Evolutionary conservation across 2,888 invertebrate species (phyloP).

Genomic region (Fissipunctia ypsillon): DNA sequence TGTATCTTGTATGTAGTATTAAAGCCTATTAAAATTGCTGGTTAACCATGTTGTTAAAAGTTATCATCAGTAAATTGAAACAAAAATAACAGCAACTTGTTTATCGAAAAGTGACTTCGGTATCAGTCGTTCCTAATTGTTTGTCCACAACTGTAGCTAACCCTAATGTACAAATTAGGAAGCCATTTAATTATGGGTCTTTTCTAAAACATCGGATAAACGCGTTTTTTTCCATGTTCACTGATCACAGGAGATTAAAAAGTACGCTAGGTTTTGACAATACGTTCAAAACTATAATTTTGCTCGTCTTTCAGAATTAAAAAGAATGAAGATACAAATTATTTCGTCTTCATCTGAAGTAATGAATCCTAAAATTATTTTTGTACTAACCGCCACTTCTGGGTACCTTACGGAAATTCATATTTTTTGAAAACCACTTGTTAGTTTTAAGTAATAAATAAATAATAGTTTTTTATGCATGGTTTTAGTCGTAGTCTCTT

Average conservation of each 20-base stretch:
- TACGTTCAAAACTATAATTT: not conserved
- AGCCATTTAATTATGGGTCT: not conserved
- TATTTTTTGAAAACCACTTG: slow-evolving; percentile 58
- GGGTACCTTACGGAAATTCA: slow-evolving; percentile 32
- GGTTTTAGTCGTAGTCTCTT: not conserved
- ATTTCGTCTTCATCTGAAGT: slow-evolving; percentile 1
- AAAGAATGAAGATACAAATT: slow-evolving; percentile 7
- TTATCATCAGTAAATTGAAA: too few relatives aligned
- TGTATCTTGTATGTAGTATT: too few relatives aligned
- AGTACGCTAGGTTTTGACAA: not conserved
- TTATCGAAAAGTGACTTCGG: too few relatives aligned
- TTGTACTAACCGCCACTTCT: slow-evolving; percentile 48
- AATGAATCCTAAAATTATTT: slow-evolving; percentile 52
- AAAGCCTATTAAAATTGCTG: too few relatives aligned
- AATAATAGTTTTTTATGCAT: slow-evolving; percentile 2
- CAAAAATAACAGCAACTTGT: too few relatives aligned
- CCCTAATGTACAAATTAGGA: not conserved
- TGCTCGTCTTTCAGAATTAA: not conserved
- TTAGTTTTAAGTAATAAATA: slow-evolving; percentile 29
- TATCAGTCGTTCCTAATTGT: too few relatives aligned
- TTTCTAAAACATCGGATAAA: not conserved
- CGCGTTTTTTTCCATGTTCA: not conserved
- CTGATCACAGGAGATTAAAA: not conserved
- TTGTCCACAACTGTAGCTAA: too few relatives aligned
- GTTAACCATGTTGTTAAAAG: too few relatives aligned